Evolutionary conservation across 2,888 invertebrate species (phyloP).

Genomic region (Agelastica alni): DNA sequence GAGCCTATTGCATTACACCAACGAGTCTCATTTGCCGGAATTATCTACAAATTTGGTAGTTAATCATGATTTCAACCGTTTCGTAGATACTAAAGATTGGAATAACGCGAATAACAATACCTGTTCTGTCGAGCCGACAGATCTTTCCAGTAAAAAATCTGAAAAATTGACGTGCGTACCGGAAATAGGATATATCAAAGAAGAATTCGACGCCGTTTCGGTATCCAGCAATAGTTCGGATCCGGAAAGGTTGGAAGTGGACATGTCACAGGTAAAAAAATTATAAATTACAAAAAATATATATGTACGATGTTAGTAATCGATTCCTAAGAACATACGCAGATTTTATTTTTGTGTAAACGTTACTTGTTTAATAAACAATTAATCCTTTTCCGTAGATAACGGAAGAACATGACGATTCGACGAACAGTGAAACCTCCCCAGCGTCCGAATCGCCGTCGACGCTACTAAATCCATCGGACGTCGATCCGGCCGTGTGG

Average conservation of each 20-base stretch:
- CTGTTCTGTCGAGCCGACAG: constrained; percentile 49
- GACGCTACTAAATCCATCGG: constrained; percentile 52
- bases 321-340: no score
- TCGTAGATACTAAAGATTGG: constrained; percentile 7
- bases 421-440: constrained; percentile 51
- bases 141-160: constrained; percentile 52
- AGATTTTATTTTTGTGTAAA: no score
- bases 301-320: no score
- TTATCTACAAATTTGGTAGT: neutral
- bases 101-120: no score
- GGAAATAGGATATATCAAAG: constrained; percentile 54
- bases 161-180: constrained; percentile 55
- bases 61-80: constrained; percentile 9
- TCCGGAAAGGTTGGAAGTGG: constrained; percentile 75
- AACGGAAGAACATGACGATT: constrained; percentile 53
- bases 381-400: constrained; percentile 41
- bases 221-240: constrained; percentile 74
- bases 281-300: neutral
- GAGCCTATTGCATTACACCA: constrained; percentile 32
- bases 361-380: no score
- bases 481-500: constrained; percentile 58
- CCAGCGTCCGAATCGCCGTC: constrained; percentile 51
- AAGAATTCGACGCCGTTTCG: constrained; percentile 47
- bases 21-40: constrained; percentile 13
- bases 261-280: constrained; percentile 60